phyloP scores from a whole-genome alignment of 2,797 vertebrate species.

The Eulemur mongoz region DNA sequence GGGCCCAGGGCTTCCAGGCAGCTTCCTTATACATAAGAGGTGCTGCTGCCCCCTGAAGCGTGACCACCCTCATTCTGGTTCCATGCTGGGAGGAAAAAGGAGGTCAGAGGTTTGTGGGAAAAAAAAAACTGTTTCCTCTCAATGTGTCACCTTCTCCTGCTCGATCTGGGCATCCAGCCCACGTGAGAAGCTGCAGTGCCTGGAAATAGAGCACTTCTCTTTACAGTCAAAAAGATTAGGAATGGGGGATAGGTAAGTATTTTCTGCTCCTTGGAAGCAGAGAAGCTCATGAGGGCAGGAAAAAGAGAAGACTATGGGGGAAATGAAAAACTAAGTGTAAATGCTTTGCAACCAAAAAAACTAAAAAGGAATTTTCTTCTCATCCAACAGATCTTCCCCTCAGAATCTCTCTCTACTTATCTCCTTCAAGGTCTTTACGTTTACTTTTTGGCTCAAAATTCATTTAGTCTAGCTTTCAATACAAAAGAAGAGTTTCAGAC shows the following conservation, averaged over 20 bases:
- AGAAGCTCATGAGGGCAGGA: background rate
- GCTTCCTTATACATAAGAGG: background rate
- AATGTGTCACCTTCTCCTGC: conserved; percentile 34
- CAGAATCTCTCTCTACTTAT: background rate
- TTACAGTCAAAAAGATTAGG: background rate
- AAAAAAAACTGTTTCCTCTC: conserved; percentile 9
- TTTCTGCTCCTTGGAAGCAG: background rate
- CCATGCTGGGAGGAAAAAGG: background rate
- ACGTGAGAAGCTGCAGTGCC: background rate
- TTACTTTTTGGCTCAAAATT: background rate
- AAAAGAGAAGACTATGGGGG: background rate
- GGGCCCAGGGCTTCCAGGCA: background rate
- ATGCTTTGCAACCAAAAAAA: background rate
- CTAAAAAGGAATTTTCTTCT: background rate
- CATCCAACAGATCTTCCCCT: background rate
- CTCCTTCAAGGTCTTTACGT: background rate
- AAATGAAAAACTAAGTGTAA: background rate
- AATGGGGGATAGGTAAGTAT: background rate
- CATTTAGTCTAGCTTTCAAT: background rate
- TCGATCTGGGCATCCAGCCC: background rate
- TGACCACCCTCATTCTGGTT: background rate
- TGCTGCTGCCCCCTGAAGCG: background rate
- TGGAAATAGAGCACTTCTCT: background rate
- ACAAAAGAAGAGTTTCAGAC: background rate
- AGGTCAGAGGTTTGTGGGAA: conserved; percentile 28